Evolutionary conservation across 2,113 vertebrate genomes (phyloP), one percentile per base, ranked within the genome.

Genomic region (Anas platyrhynchos): DNA sequence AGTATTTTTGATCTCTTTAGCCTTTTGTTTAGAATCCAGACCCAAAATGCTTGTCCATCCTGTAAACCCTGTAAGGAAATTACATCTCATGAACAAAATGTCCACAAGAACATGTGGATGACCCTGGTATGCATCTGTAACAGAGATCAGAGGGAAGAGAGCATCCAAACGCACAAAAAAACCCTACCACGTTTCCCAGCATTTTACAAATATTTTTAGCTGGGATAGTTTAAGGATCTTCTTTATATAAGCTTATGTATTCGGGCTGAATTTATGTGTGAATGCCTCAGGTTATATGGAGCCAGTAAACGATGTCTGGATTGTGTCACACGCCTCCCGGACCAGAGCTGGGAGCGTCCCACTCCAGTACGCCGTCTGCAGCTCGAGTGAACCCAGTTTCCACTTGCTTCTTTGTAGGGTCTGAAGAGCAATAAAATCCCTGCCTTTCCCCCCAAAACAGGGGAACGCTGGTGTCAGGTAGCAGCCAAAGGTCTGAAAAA

Each of bases 271-370:
- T 96, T 97, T 94, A 88, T 74, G 82, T 84, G 95, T 82, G 94
- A 84, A 75, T 96, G 95, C 94, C 93, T 87, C 74, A 94, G 96
- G 96, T 95, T 94, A 41, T 20, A 62, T 54, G 95, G 96, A 97
- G 91, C 93, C 96, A 92, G 91, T 66, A 65, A 86, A 82, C n/a
- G 91, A 72, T 36, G 96, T 69, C 95, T 97, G 96, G 96, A 67
- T 75, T 89, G 8, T 95, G 94, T 97, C 95, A 95, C 81, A 76
- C 0, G 14, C 48, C 71, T 79, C 75, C 79, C 62, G 25, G 46
- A 78, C 26, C 86, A 43, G 88, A 56, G 94, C 81, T 61, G 93
- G 83, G 62, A 92, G 88, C 5, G 69, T 68, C 92, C 93, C 91
- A 90, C 8, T 76, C 75, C 88, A 71, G 34, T 80, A 58, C 2